Percentiles rank a stretch among this genome's conserved stretches.
Evolutionary conservation across 1,140 invertebrate genomes (phyloP).

Genomic region (Choristoneura fumiferana): DNA sequence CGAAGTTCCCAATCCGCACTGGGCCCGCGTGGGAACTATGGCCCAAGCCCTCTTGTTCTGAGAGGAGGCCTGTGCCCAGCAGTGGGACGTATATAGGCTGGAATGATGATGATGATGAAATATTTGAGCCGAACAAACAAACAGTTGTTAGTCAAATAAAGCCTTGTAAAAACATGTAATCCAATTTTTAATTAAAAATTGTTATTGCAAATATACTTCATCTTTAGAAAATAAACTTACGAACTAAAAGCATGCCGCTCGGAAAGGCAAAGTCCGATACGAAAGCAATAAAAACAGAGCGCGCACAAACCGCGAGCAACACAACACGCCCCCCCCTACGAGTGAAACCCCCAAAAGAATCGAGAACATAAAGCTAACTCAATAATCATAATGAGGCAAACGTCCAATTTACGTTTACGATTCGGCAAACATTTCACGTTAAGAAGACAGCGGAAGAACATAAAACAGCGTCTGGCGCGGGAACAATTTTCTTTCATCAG

Average conservation of each 20-base stretch:
- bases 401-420: slow-evolving; percentile 45
- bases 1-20: too few relatives aligned
- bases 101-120: too few relatives aligned
- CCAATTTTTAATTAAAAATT: too few relatives aligned
- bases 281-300: slow-evolving; percentile 5
- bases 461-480: slow-evolving; percentile 19
- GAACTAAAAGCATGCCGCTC: slow-evolving; percentile 4
- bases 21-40: too few relatives aligned
- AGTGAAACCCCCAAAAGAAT: slow-evolving; percentile 4
- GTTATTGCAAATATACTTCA: too few relatives aligned
- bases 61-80: too few relatives aligned
- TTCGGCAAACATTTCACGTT: slow-evolving; percentile 28
- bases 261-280: slow-evolving; percentile 11
- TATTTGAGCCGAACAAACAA: too few relatives aligned
- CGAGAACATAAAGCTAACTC: slow-evolving; percentile 21
- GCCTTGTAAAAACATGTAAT: too few relatives aligned
- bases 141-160: too few relatives aligned
- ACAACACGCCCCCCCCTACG: background rate
- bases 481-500: slow-evolving; percentile 37
- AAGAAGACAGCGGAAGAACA: slow-evolving; percentile 30
- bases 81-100: too few relatives aligned
- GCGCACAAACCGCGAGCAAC: slow-evolving; percentile 10
- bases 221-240: too few relatives aligned
- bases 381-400: slow-evolving; percentile 38
- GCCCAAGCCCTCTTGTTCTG: too few relatives aligned